Evolutionary conservation across 2,797 vertebrate species (phyloP).

Genomic region (Sibirionetta formosa): DNA sequence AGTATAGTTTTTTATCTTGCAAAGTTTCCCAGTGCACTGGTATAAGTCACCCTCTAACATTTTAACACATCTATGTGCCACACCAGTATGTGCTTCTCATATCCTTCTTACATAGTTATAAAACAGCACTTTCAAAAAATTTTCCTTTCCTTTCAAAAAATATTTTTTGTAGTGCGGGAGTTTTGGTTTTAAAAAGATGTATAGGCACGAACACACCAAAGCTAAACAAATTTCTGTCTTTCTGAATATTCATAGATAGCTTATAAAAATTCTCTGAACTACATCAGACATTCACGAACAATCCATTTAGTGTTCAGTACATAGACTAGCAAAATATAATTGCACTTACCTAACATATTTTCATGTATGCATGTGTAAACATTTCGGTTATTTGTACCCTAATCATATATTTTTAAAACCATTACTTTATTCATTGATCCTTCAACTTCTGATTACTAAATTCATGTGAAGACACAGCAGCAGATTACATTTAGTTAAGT

Average conservation of each 20-base stretch:
- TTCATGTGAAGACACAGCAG: not conserved
- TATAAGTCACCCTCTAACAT: not conserved
- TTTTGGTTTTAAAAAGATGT: not conserved
- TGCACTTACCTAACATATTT: conserved; percentile 2
- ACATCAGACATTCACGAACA: conserved; percentile 12
- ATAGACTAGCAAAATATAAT: not conserved
- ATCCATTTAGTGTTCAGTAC: not conserved
- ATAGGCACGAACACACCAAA: not conserved
- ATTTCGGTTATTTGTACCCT: not conserved
- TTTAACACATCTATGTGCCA: not conserved
- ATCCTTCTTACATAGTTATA: not conserved
- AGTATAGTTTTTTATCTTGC: not conserved
- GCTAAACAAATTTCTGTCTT: not conserved
- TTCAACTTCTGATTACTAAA: not conserved
- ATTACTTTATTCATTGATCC: conserved; percentile 8
- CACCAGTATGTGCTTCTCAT: not conserved
- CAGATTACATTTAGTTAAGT: not conserved
- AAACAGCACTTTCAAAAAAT: not conserved
- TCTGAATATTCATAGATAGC: conserved; percentile 6
- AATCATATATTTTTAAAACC: not conserved
- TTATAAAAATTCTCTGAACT: conserved; percentile 8
- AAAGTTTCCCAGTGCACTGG: not conserved
- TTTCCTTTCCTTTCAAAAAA: not conserved
- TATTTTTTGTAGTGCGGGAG: not conserved
- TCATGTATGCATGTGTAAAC: not conserved